Percentiles rank a stretch among this genome's conserved stretches.
Evolutionary conservation across 2,797 vertebrate species (phyloP).

Genomic region (Scleropages formosus): DNA sequence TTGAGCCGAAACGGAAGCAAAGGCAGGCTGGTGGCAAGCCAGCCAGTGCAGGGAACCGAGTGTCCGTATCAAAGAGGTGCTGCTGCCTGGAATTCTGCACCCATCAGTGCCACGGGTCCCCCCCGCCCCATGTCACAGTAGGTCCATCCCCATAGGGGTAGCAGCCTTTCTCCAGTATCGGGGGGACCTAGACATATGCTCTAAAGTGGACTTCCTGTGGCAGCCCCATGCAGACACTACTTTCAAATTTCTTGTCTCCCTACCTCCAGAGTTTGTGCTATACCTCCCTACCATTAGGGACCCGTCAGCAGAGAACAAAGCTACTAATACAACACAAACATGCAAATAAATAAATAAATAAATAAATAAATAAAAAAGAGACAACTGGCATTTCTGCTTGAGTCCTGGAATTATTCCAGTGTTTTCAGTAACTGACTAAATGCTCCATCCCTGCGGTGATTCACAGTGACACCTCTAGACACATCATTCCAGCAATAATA

Average conservation of each 20-base stretch:
- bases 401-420: too few species aligned
- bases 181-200: background rate
- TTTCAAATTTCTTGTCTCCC: too few species aligned
- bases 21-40: slow-evolving; percentile 26
- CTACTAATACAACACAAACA: too few species aligned
- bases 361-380: too few species aligned
- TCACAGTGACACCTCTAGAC: background rate
- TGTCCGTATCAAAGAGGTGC: slow-evolving; percentile 10
- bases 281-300: too few species aligned
- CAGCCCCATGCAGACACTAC: too few species aligned
- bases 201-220: background rate
- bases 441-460: background rate
- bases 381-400: too few species aligned
- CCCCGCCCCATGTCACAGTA: background rate
- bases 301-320: too few species aligned
- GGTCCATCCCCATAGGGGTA: background rate
- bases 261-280: too few species aligned
- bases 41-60: slow-evolving; percentile 15
- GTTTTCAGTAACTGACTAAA: background rate
- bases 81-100: slow-evolving; percentile 9
- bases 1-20: slow-evolving; percentile 32
- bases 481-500: background rate
- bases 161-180: background rate
- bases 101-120: background rate
- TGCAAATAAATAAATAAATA: too few species aligned